Evolutionary conservation across 30 jellyfish, hydroid and myxozoan species (phyloP).

Genomic region (Catostylus mosaicus): DNA sequence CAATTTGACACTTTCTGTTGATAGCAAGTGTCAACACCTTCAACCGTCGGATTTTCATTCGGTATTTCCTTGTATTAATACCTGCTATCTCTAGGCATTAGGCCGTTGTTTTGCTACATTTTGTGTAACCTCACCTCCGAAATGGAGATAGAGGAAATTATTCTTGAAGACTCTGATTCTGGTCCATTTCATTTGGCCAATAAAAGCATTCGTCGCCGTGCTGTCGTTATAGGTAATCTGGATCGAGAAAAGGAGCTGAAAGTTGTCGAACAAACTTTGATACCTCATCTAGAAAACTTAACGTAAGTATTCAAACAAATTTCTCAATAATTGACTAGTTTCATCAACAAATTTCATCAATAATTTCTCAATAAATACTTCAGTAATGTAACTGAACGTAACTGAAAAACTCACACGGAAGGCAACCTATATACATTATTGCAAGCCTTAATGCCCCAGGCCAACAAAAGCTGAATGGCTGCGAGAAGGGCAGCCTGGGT

Average conservation of each 20-base stretch:
- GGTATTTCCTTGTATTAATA: slow-evolving; percentile 3
- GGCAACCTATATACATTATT: too few species aligned
- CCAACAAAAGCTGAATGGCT: too few species aligned
- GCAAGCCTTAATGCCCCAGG: too few species aligned
- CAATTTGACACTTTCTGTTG: too few species aligned
- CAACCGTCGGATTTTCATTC: background rate
- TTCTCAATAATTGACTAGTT: too few species aligned
- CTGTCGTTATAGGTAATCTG: slow-evolving; percentile 64
- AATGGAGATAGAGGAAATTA: slow-evolving; percentile 20
- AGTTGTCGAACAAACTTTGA: slow-evolving; percentile 89
- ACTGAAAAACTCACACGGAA: too few species aligned
- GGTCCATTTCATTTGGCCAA: slow-evolving; percentile 13
- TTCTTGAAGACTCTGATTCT: background rate
- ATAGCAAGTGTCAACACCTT: slow-evolving; percentile 1
- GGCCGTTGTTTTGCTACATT: background rate
- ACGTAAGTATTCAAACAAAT: slow-evolving; percentile 52
- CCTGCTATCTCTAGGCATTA: background rate
- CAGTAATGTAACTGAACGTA: too few species aligned
- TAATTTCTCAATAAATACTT: too few species aligned
- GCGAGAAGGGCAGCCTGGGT: too few species aligned
- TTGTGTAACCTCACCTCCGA: background rate
- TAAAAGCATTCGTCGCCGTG: slow-evolving; percentile 38
- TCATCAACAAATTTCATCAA: too few species aligned
- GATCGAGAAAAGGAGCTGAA: slow-evolving; percentile 87
- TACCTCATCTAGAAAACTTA: slow-evolving; percentile 95